Evolutionary conservation across 1,140 invertebrate genomes (phyloP).

Genomic region (Drosophila navojoa): DNA sequence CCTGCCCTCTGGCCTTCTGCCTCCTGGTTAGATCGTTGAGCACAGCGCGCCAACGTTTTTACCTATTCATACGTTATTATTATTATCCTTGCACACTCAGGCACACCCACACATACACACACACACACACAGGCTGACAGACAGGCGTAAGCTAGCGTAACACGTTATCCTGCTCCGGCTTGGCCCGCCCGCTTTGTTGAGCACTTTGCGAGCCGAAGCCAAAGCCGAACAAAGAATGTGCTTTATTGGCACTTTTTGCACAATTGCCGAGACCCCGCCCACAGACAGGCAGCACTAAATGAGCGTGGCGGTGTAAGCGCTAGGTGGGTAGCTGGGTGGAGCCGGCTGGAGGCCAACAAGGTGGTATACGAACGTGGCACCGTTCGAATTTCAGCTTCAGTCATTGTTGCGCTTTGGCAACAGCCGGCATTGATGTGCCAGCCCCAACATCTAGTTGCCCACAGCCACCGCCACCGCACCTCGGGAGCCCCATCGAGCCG

Average conservation of each 20-base stretch:
- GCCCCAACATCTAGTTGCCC: conserved; percentile 18
- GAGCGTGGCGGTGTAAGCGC: conserved; percentile 54
- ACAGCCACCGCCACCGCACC: background rate
- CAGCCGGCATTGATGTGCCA: conserved; percentile 73
- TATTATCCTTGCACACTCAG: conserved; percentile 75
- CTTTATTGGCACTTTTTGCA: conserved; percentile 82
- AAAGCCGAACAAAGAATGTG: conserved; percentile 79
- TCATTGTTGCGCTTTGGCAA: conserved; percentile 70
- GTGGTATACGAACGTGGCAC: conserved; percentile 62
- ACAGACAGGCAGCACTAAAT: conserved; percentile 65
- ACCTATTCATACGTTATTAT: conserved; percentile 82
- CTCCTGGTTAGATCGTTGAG: conserved; percentile 21
- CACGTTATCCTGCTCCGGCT: conserved; percentile 60
- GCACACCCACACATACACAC: conserved; percentile 48
- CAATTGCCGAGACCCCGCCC: conserved; percentile 57
- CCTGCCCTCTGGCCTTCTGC: conserved; percentile 1
- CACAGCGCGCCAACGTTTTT: conserved; percentile 53
- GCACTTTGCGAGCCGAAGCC: conserved; percentile 66
- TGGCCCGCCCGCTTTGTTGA: conserved; percentile 66
- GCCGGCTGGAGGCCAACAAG: conserved; percentile 58
- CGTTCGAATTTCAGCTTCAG: conserved; percentile 38
- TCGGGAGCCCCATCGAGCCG: too few relatives aligned
- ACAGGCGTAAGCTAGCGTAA: conserved; percentile 64
- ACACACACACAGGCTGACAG: conserved; percentile 7
- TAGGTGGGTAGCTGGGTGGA: conserved; percentile 6